These are phyloP conservation scores for Hymenochirus boettgeri DNA, from an alignment of 2,113 vertebrate species.

Conservation along the genomic window DNA sequence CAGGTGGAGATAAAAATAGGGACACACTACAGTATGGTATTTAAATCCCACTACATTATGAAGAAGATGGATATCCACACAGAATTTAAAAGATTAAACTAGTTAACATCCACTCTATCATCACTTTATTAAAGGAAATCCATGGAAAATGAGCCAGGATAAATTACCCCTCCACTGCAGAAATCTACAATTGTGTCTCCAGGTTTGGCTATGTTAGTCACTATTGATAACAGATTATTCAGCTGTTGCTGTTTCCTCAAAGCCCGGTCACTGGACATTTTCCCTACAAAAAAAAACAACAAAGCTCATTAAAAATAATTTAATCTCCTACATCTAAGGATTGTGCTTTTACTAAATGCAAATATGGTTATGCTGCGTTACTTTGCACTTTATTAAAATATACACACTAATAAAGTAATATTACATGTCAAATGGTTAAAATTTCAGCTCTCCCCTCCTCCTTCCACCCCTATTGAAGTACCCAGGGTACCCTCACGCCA, in stretches of 20 bases:
- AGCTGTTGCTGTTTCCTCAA: constrained; percentile 89
- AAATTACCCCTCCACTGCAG: constrained; percentile 90
- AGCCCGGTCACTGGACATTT: constrained; percentile 84
- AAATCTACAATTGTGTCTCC: constrained; percentile 88
- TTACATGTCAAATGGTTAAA: too few species aligned
- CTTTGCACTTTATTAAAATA: too few species aligned
- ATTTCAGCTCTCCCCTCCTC: too few species aligned
- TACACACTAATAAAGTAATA: too few species aligned
- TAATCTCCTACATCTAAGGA: not conserved
- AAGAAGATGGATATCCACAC: not conserved
- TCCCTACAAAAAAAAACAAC: constrained; percentile 66
- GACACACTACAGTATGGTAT: too few species aligned
- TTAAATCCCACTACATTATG: not conserved
- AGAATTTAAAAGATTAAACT: not conserved
- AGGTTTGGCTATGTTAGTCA: constrained; percentile 72
- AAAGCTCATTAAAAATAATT: constrained; percentile 5
- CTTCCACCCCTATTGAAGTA: too few species aligned
- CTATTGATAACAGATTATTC: constrained; percentile 86
- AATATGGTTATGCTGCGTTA: too few species aligned
- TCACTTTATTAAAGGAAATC: not conserved
- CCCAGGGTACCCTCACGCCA: too few species aligned
- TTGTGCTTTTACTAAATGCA: too few species aligned
- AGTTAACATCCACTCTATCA: not conserved
- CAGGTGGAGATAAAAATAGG: too few species aligned
- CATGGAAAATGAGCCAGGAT: not conserved